Conservation (phyloP, 1,140 invertebrate species). For the Melanaphis sacchari region DNA sequence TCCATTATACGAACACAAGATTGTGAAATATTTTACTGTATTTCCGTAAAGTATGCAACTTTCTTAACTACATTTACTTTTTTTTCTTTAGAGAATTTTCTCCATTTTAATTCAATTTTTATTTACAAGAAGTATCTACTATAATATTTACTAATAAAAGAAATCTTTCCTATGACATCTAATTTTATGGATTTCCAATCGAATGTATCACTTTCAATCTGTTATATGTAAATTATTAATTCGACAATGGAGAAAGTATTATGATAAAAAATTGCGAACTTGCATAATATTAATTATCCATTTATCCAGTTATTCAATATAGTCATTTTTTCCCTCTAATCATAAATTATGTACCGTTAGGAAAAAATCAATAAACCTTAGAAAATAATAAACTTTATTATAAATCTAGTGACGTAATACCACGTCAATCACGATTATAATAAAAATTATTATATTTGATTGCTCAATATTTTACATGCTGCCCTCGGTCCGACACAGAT, state of each 20-base stretch:
- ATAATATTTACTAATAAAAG: neutral
- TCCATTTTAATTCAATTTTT: neutral
- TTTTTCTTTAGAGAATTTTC: neutral
- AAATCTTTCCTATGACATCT: neutral
- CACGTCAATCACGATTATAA: neutral
- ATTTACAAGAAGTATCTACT: neutral
- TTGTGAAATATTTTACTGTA: neutral
- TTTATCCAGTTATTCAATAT: neutral
- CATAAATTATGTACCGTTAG: neutral
- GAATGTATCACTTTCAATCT: conserved; percentile 18
- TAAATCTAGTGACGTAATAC: neutral
- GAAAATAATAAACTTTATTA: neutral
- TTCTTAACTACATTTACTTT: neutral
- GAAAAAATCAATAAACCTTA: neutral
- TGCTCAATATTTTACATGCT: conserved; percentile 16
- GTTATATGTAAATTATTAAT: conserved; percentile 23
- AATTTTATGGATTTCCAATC: conserved; percentile 18
- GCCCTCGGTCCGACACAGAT: too few relatives aligned
- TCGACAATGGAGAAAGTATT: conserved; percentile 15
- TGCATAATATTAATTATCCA: conserved; percentile 21
- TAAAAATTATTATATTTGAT: neutral
- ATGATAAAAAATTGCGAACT: neutral
- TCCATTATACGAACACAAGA: neutral
- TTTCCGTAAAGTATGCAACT: neutral
- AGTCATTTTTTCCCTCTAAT: neutral